Base-by-base conservation (phyloP, 1,140 invertebrate species). In the Ostrea denselamellosa region DNA sequence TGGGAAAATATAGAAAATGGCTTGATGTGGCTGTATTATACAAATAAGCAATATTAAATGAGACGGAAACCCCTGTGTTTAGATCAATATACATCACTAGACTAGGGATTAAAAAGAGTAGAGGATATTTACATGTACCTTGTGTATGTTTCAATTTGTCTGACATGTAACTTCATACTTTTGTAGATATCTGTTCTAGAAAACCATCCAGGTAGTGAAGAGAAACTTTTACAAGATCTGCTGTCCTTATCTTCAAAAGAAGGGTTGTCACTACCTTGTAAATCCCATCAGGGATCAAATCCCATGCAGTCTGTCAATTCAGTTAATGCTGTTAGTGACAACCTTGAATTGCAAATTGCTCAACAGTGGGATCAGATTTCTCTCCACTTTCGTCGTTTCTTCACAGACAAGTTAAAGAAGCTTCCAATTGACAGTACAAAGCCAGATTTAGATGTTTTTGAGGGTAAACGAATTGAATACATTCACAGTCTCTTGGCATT, bases 181-280 rank as follows among this genome's bases (percentile, higher is more conserved):
- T 90, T 88, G 17, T 87, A 93, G 93, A 85, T 84, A 68, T 85
- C 88, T 54, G 89, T 85, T 22, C 71, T 94, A 68, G 93, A 93
- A 53, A 88, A 93, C 65, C 83, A 89, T 54, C 93, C 93, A 62
- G 93, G 93, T 7, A 88, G 92, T 92, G 93, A 94, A 83, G 93
- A 94, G 71, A 87, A 90, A 0, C 86, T 94, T 12, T 88, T 94
- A 34, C 92, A 94, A 54, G 92, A 93, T 82, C 89, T 94, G 14
- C 85, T 94, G 52, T 89, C 87, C 7, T 89, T 94, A 28, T 92
- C 93, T 7, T 93, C 93, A 8, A 86, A 91, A 34, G 92, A 94
- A 83, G 93, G 93, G 2, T 89, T 94, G 19, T 85, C 91, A 22
- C 85, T 94, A 53, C 93, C 93, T 0, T 83, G 93, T 8, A 90